Conservation (phyloP, 2,113 vertebrate genomes). For the Chloebia gouldiae region DNA sequence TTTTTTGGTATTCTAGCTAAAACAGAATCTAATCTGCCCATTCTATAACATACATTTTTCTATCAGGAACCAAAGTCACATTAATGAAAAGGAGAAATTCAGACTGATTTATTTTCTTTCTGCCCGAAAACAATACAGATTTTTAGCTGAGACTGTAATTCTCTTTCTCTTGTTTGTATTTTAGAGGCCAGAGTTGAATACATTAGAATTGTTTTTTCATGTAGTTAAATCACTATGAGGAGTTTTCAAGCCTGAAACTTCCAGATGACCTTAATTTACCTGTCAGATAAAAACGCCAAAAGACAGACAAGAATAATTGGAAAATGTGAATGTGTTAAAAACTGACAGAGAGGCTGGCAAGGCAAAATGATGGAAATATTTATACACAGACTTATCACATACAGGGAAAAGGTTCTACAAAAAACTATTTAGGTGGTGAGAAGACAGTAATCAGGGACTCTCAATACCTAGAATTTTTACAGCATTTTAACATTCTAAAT, state of each 20-base stretch:
- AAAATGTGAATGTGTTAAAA: constrained; percentile 50
- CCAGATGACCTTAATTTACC: constrained; percentile 50
- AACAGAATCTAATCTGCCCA: neutral
- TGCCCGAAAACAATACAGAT: neutral
- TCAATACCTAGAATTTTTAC: neutral
- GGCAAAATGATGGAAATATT: neutral
- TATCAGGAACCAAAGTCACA: neutral
- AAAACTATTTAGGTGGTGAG: neutral
- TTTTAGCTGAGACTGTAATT: neutral
- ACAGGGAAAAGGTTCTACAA: neutral
- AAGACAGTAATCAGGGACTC: neutral
- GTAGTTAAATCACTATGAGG: neutral
- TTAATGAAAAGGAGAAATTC: neutral
- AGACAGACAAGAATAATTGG: constrained; percentile 27
- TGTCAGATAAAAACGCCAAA: constrained; percentile 55
- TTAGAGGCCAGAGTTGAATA: neutral
- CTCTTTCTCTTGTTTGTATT: neutral
- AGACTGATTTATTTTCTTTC: neutral
- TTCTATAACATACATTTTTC: neutral
- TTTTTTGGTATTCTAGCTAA: neutral
- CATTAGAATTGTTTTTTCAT: neutral
- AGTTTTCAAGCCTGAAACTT: constrained; percentile 14
- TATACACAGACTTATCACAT: neutral
- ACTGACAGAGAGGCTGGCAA: constrained; percentile 8
- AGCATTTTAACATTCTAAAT: neutral